These are phyloP conservation scores for Aleiodes alternator DNA, from an alignment of 2,888 invertebrate genomes.

Conservation along the genomic window DNA sequence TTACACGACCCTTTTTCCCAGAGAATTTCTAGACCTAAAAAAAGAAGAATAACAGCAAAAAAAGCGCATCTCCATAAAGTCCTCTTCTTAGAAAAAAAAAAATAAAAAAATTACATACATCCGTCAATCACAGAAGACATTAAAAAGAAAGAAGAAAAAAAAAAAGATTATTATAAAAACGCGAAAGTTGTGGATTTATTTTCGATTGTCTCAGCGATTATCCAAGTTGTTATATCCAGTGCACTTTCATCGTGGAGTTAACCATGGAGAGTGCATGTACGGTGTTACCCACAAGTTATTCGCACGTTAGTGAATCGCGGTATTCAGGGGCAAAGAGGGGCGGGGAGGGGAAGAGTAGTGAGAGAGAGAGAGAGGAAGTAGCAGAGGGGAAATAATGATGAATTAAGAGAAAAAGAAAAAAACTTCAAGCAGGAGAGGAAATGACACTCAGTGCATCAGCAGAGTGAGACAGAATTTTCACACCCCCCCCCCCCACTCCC, in stretches of 20 bases:
- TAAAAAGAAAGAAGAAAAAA: neutral
- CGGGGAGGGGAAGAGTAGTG: too few relatives aligned
- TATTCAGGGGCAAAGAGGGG: slow-evolving; percentile 11
- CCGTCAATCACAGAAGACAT: neutral
- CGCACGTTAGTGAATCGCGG: slow-evolving; percentile 1
- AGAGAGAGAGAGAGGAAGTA: too few relatives aligned
- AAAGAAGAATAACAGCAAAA: too few relatives aligned
- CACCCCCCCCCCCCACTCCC: neutral
- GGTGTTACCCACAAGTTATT: slow-evolving; percentile 22
- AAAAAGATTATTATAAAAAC: neutral
- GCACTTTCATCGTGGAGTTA: slow-evolving; percentile 38
- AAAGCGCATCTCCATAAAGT: too few relatives aligned
- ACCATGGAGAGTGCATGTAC: slow-evolving; percentile 22
- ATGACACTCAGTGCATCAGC: neutral
- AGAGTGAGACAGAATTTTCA: slow-evolving; percentile 28
- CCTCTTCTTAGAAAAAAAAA: too few relatives aligned
- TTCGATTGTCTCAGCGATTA: slow-evolving; percentile 39
- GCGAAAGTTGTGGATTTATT: slow-evolving; percentile 39
- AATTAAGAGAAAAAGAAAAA: neutral
- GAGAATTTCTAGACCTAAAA: too few relatives aligned
- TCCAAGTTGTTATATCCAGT: slow-evolving; percentile 42
- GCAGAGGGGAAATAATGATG: neutral
- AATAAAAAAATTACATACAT: neutral
- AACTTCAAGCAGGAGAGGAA: neutral
- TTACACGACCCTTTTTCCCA: too few relatives aligned